A percentile compares a stretch with the other conserved stretches of the same genome.
Evolutionary conservation across 2,113 vertebrate species (phyloP).

Genomic region (Psittacara wagleri): DNA sequence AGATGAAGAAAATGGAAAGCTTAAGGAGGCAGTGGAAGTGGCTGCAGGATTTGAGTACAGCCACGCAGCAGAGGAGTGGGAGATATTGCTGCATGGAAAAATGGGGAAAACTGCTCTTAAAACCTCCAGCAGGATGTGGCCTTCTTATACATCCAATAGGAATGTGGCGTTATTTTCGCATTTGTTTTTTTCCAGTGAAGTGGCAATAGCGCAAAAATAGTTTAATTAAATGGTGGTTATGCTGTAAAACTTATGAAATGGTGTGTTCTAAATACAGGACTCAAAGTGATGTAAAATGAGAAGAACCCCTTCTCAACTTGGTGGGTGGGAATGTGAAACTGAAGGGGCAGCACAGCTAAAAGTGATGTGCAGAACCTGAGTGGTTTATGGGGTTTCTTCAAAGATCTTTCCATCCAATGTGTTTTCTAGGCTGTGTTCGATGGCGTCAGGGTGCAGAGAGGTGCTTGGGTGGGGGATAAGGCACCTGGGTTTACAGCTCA

Average conservation of each 20-base stretch:
- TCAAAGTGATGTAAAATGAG: not conserved
- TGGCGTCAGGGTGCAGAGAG: not conserved
- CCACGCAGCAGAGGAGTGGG: not conserved
- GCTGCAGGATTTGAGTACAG: not conserved
- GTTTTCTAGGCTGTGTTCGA: not conserved
- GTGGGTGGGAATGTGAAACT: not conserved
- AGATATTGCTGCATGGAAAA: not conserved
- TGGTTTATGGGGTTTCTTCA: not conserved
- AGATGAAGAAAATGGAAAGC: not conserved
- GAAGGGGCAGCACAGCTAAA: not conserved
- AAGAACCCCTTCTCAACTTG: not conserved
- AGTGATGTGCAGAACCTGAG: not conserved
- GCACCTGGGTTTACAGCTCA: not conserved
- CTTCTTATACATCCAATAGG: too few relatives aligned
- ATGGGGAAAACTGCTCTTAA: not conserved
- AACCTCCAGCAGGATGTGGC: not conserved
- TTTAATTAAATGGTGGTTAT: not conserved
- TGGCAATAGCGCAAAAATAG: not conserved
- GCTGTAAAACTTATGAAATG: not conserved
- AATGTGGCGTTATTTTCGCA: accelerated
- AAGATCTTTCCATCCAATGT: not conserved
- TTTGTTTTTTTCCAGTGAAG: not conserved
- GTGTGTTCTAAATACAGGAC: not conserved
- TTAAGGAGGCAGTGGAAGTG: not conserved
- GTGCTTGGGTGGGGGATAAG: not conserved